Evolutionary conservation across 2,888 invertebrate genomes (phyloP).

Genomic region (Dasysyrphus albostriatus): DNA sequence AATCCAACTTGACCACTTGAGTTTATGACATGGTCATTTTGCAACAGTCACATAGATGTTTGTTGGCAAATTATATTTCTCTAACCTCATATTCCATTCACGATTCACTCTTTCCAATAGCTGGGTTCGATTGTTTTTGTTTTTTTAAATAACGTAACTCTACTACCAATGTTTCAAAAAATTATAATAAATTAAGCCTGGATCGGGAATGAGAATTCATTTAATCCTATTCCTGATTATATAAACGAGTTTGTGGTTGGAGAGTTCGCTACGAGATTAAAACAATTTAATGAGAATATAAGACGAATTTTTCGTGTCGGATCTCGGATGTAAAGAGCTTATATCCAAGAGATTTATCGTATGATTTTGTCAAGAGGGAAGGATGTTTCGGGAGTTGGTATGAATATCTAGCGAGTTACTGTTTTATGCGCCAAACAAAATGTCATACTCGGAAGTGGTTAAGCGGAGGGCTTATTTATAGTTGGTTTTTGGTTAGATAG

Average conservation of each 20-base stretch:
- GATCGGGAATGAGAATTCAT: conserved; percentile 21
- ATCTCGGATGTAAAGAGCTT: conserved; percentile 44
- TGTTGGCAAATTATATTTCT: conserved; percentile 57
- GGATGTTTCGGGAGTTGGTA: neutral
- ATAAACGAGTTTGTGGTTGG: conserved; percentile 39
- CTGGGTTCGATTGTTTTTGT: neutral
- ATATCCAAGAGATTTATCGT: conserved; percentile 37
- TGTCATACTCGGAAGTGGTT: neutral
- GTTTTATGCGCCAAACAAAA: conserved; percentile 25
- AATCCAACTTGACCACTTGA: neutral
- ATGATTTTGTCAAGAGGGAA: neutral
- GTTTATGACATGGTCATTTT: conserved; percentile 44
- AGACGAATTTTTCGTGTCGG: conserved; percentile 45
- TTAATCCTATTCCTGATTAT: conserved; percentile 58
- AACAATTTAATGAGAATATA: conserved; percentile 51
- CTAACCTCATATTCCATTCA: conserved; percentile 39
- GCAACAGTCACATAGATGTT: neutral
- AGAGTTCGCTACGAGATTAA: conserved; percentile 1
- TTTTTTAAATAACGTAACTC: neutral
- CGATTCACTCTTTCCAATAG: conserved; percentile 25
- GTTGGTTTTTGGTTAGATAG: neutral
- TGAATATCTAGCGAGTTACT: neutral
- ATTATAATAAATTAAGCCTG: conserved; percentile 53
- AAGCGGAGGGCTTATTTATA: neutral
- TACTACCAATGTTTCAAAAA: neutral